phyloP scores from a whole-genome alignment of 2,797 vertebrate species.

The Siniperca obscura region DNA sequence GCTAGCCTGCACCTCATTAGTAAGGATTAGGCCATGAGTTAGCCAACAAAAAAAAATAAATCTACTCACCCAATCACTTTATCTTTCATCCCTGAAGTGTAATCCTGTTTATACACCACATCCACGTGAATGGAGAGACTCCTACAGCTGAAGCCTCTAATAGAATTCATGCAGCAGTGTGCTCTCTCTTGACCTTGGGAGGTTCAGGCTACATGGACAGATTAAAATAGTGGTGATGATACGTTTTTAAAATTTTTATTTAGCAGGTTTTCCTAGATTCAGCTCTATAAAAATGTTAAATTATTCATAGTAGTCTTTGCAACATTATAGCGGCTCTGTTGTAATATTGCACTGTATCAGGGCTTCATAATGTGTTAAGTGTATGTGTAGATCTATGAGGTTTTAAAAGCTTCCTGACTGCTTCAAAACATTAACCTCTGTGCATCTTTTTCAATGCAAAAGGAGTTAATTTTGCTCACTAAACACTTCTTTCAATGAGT shows the following conservation, averaged over 20 bases:
- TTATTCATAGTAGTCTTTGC: not conserved
- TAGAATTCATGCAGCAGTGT: not conserved
- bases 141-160: not conserved
- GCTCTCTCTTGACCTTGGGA: not conserved
- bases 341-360: not conserved
- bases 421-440: not conserved
- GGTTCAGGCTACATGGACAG: not conserved
- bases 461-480: not conserved
- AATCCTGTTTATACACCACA: conserved; percentile 18
- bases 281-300: not conserved
- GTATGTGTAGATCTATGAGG: not conserved
- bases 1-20: conserved; percentile 13
- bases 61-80: conserved; percentile 28
- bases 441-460: not conserved
- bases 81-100: conserved; percentile 17
- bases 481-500: not conserved
- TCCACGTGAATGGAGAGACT: conserved; percentile 19
- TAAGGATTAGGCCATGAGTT: conserved; percentile 36
- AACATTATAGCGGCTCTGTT: not conserved
- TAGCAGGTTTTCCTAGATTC: not conserved
- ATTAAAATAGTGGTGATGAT: not conserved
- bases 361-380: not conserved
- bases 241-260: too few relatives aligned
- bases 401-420: not conserved
- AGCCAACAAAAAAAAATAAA: conserved; percentile 15